Evolutionary conservation across 2,797 vertebrate genomes (phyloP).

Genomic region (Rallus crepitans): DNA sequence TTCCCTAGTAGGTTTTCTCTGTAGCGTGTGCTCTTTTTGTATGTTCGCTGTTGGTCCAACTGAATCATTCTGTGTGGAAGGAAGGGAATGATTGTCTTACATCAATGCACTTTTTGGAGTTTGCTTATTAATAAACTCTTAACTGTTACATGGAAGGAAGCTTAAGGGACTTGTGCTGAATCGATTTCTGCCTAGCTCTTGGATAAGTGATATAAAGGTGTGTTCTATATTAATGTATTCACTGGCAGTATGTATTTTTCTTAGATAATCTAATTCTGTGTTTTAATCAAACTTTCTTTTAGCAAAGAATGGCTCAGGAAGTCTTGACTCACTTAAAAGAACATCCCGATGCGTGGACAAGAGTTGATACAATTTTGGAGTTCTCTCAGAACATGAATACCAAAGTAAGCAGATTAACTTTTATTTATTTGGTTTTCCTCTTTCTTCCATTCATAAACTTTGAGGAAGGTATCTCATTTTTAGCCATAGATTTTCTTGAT

Average conservation of each 20-base stretch:
- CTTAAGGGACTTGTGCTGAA: neutral
- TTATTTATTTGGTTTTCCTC: slow-evolving; percentile 74
- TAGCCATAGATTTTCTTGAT: slow-evolving; percentile 70
- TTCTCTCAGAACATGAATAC: slow-evolving; percentile 99
- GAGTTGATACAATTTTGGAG: slow-evolving; percentile 98
- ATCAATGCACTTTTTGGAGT: neutral
- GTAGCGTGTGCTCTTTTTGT: neutral
- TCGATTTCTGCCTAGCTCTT: neutral
- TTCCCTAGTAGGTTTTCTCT: neutral
- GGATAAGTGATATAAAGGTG: neutral
- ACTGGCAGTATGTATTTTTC: neutral
- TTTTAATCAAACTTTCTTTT: slow-evolving; percentile 33
- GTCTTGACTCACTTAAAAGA: slow-evolving; percentile 98
- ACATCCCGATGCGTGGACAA: slow-evolving; percentile 97
- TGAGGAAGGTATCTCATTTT: slow-evolving; percentile 89
- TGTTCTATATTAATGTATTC: neutral
- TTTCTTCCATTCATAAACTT: slow-evolving; percentile 85
- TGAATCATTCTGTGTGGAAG: neutral
- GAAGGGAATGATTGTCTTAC: neutral
- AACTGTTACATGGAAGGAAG: neutral
- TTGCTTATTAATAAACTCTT: neutral
- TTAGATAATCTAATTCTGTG: neutral
- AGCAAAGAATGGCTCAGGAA: slow-evolving; percentile 98
- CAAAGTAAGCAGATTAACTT: slow-evolving; percentile 89
- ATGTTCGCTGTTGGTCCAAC: neutral